phyloP scores from a whole-genome alignment of 2,888 invertebrate species.

The Morinoia aosen region DNA sequence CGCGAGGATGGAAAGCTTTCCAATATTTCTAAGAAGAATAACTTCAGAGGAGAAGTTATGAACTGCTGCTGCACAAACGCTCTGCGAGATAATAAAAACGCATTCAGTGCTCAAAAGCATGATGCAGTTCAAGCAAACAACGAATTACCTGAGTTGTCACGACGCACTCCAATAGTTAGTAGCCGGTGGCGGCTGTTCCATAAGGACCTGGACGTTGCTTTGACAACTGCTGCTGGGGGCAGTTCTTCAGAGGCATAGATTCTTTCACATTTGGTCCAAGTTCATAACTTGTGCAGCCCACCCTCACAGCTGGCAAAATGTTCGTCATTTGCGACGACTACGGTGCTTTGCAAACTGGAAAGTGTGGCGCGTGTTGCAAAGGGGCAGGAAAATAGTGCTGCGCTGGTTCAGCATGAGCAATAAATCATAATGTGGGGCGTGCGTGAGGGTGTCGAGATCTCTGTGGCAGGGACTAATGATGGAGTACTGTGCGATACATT shows the following conservation, averaged over 20 bases:
- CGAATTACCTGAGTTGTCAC: neutral
- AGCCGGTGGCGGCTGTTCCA: slow-evolving; percentile 28
- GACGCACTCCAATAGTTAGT: neutral
- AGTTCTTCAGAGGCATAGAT: neutral
- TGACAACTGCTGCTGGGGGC: neutral
- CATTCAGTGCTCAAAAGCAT: neutral
- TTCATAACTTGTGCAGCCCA: neutral
- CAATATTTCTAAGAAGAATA: neutral
- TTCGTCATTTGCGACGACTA: neutral
- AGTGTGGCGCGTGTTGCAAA: too few relatives aligned
- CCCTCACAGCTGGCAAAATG: neutral
- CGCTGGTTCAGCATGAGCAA: too few relatives aligned
- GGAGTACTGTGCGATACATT: too few relatives aligned
- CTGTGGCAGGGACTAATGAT: too few relatives aligned
- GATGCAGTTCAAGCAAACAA: neutral
- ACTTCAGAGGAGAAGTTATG: neutral
- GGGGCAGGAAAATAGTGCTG: too few relatives aligned
- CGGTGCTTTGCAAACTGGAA: too few relatives aligned
- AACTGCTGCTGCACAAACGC: neutral
- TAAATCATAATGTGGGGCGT: too few relatives aligned
- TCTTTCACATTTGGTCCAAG: neutral
- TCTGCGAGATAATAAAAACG: neutral
- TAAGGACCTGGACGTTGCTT: neutral
- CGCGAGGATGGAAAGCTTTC: neutral
- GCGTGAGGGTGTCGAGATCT: too few relatives aligned